Percentiles rank a stretch among this genome's conserved stretches.
phyloP scores from a whole-genome alignment of 1,140 invertebrate species.

The Zaprionus davidi region DNA sequence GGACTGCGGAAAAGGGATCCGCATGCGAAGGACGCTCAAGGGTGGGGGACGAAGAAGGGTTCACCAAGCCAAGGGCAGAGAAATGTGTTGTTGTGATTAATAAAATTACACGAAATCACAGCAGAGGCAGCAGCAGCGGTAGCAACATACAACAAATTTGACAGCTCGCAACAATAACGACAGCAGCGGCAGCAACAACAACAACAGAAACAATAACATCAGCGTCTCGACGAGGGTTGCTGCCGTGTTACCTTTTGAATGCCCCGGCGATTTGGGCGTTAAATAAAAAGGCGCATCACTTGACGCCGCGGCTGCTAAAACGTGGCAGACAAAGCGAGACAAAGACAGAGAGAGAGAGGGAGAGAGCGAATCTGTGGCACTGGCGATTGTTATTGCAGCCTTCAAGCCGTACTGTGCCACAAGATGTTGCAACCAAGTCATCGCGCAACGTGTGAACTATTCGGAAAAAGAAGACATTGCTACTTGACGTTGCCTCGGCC shows the following conservation, averaged over 20 bases:
- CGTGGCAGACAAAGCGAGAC: conserved; percentile 18
- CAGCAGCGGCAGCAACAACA: conserved; percentile 27
- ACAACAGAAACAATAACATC: conserved; percentile 16
- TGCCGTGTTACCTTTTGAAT: conserved; percentile 50
- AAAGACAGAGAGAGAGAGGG: conserved; percentile 1
- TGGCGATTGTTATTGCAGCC: conserved; percentile 49
- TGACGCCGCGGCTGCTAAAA: conserved; percentile 60
- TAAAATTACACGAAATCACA: conserved; percentile 77
- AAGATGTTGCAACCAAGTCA: conserved; percentile 52
- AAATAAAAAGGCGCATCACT: conserved; percentile 73
- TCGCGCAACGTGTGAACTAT: conserved; percentile 74
- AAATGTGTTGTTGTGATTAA: conserved; percentile 82
- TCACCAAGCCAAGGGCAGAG: conserved; percentile 37
- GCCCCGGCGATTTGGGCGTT: conserved; percentile 47
- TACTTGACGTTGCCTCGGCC: conserved; percentile 48
- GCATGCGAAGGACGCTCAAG: background rate
- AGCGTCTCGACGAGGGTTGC: conserved; percentile 49
- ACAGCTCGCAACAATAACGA: conserved; percentile 76
- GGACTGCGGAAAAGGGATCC: conserved; percentile 43
- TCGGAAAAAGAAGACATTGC: conserved; percentile 61
- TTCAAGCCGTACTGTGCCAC: conserved; percentile 55
- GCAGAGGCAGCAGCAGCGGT: conserved; percentile 16
- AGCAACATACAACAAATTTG: conserved; percentile 64
- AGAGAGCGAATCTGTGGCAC: conserved; percentile 11
- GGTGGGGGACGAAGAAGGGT: conserved; percentile 1